Evolutionary conservation across 2,113 vertebrate species (phyloP).

Genomic region (Tonatia bakeri): DNA sequence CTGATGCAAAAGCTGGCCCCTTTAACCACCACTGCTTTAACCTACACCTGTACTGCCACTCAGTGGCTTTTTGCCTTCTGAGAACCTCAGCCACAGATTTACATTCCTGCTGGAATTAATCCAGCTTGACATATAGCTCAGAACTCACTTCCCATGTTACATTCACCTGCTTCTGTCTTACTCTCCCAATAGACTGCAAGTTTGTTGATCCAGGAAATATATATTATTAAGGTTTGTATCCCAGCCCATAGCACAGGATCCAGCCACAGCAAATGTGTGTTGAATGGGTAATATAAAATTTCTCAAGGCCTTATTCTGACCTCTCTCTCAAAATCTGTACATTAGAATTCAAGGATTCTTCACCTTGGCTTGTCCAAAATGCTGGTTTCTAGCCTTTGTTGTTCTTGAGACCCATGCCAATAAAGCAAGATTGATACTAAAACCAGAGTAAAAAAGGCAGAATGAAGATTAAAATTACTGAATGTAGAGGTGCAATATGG

Average conservation of each 20-base stretch:
- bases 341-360: not conserved
- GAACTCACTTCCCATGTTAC: not conserved
- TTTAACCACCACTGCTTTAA: not conserved
- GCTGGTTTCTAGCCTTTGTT: not conserved
- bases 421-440: slow-evolving; percentile 30
- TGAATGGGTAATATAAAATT: not conserved
- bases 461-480: not conserved
- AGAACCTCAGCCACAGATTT: not conserved
- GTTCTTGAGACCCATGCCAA: not conserved
- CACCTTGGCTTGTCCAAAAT: not conserved
- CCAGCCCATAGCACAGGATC: not conserved
- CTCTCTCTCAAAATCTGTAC: not conserved
- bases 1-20: not conserved
- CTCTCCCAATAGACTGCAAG: not conserved
- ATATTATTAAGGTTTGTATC: not conserved
- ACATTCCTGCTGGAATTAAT: not conserved
- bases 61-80: not conserved
- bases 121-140: not conserved
- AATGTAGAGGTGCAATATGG: not conserved
- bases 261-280: not conserved
- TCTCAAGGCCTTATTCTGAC: not conserved
- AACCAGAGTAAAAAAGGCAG: slow-evolving; percentile 11
- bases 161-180: not conserved
- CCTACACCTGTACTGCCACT: not conserved
- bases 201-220: not conserved